A percentile compares a stretch with the other conserved stretches of the same genome.
Conservation (phyloP, 1,140 invertebrate genomes). For the Nasonia vitripennis region DNA sequence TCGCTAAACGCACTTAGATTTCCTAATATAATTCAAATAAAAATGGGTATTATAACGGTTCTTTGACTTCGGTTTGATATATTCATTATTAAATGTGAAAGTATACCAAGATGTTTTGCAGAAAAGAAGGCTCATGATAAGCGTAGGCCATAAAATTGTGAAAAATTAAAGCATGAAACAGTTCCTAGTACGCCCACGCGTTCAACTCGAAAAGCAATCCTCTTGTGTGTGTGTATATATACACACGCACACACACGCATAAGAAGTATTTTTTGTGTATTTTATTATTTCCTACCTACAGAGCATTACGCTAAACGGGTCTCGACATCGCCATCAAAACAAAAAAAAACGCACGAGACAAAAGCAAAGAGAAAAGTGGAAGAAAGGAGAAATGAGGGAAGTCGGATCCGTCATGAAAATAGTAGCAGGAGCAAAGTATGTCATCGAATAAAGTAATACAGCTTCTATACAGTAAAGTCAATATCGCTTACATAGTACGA, state of each 20-base stretch:
- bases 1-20: too few relatives aligned
- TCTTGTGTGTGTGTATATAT: neutral
- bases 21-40: too few relatives aligned
- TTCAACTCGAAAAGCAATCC: neutral
- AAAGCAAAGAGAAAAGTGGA: neutral
- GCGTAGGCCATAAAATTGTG: neutral
- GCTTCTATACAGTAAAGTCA: neutral
- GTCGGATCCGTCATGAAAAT: neutral
- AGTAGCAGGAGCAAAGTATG: neutral
- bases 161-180: neutral
- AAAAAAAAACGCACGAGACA: neutral
- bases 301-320: neutral
- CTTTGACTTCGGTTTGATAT: too few relatives aligned
- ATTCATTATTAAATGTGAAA: too few relatives aligned
- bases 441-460: neutral
- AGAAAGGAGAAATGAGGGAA: neutral
- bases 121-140: too few relatives aligned
- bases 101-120: too few relatives aligned
- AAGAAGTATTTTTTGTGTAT: too few relatives aligned
- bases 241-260: too few relatives aligned
- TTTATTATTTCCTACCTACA: slow-evolving; percentile 3
- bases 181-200: neutral
- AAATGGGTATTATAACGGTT: too few relatives aligned
- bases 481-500: neutral
- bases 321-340: neutral